Percentiles rank a stretch among this genome's conserved stretches.
These are phyloP conservation scores for Anodontia alba DNA, from an alignment of 2,888 invertebrate species.

Conservation along the genomic window DNA sequence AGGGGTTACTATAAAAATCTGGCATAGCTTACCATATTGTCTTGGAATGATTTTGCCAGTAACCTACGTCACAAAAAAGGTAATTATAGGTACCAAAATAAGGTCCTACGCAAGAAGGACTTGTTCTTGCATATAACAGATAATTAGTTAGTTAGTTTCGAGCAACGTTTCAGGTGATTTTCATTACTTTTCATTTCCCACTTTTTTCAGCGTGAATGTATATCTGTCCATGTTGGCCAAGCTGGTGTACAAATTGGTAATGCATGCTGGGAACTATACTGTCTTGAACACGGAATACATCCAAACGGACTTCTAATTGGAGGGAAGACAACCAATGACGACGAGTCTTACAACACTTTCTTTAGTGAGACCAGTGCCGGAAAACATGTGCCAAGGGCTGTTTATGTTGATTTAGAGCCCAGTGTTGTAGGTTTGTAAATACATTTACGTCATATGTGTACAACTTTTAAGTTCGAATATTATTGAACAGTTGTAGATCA, in stretches of 20 bases:
- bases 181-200: too few species aligned
- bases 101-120: too few species aligned
- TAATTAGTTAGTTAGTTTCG: too few species aligned
- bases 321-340: conserved; percentile 81
- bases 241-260: conserved; percentile 84
- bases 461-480: not conserved
- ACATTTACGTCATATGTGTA: not conserved
- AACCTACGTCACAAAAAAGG: too few species aligned
- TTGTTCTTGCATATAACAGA: too few species aligned
- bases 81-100: too few species aligned
- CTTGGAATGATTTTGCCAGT: too few species aligned
- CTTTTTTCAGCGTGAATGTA: conserved; percentile 85
- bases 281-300: conserved; percentile 87
- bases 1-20: too few species aligned
- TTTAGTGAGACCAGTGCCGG: conserved; percentile 95
- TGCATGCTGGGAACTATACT: conserved; percentile 87
- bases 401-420: conserved; percentile 96
- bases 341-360: conserved; percentile 94
- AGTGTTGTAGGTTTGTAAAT: conserved; percentile 95
- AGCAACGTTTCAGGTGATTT: too few species aligned
- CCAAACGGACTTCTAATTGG: conserved; percentile 83
- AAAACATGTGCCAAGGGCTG: conserved; percentile 89
- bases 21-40: too few species aligned
- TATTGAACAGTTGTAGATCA: too few species aligned
- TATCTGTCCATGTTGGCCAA: conserved; percentile 86